phyloP scores from a whole-genome alignment of 2,888 invertebrate genomes.

The Neoaliturus tenellus region DNA sequence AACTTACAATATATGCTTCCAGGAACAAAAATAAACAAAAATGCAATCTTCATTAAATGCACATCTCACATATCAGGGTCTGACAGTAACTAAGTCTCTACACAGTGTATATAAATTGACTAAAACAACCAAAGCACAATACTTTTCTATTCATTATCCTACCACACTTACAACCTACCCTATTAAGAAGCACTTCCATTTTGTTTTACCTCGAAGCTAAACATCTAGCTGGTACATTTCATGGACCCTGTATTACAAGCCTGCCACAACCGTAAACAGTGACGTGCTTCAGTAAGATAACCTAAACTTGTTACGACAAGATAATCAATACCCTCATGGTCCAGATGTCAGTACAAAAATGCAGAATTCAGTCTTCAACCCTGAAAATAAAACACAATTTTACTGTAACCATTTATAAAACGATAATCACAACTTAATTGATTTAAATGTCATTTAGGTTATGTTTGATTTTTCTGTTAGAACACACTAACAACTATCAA shows the following conservation, averaged over 20 bases:
- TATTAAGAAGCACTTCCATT: constrained; percentile 11
- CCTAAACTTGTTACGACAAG: no score
- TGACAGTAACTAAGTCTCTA: neutral
- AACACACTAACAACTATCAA: neutral
- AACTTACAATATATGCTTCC: neutral
- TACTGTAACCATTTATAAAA: neutral
- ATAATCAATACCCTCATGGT: neutral
- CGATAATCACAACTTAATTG: neutral
- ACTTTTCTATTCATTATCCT: neutral
- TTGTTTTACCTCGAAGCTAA: neutral
- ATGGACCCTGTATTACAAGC: neutral
- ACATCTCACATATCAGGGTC: neutral
- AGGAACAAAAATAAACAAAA: neutral
- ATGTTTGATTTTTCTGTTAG: neutral
- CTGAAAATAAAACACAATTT: neutral
- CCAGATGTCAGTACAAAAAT: neutral
- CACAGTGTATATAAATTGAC: neutral
- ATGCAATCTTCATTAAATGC: neutral
- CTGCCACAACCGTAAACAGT: neutral
- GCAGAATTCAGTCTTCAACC: constrained; percentile 13
- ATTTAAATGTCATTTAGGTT: neutral
- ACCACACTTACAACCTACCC: neutral
- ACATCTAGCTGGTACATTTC: neutral
- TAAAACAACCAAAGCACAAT: neutral
- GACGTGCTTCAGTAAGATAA: neutral